Evolutionary conservation across 2,888 invertebrate genomes (phyloP).

Genomic region (Patella ulyssiponensis): DNA sequence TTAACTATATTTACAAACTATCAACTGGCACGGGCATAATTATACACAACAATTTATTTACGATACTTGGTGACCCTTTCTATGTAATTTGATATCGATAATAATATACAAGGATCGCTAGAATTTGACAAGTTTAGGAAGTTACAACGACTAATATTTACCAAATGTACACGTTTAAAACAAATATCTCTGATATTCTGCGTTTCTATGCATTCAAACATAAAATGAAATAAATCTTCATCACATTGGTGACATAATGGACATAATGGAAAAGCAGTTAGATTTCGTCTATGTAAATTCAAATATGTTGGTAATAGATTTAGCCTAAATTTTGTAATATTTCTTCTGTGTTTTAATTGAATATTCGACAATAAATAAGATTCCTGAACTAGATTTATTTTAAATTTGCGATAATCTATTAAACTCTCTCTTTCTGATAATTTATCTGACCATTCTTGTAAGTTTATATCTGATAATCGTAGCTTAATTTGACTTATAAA

Average conservation of each 20-base stretch:
- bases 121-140: too few species aligned
- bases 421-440: background rate
- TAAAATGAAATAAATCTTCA: background rate
- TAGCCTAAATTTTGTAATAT: background rate
- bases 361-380: slow-evolving; percentile 1
- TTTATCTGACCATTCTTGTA: background rate
- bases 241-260: background rate
- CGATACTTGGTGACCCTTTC: too few species aligned
- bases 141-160: too few species aligned
- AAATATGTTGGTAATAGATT: background rate
- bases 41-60: too few species aligned
- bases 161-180: too few species aligned
- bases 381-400: background rate
- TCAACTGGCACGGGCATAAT: too few species aligned
- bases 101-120: too few species aligned
- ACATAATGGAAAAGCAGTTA: background rate
- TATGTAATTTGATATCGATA: too few species aligned
- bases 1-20: too few species aligned
- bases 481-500: too few species aligned
- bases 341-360: background rate
- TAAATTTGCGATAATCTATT: background rate
- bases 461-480: background rate
- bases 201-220: background rate
- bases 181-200: background rate
- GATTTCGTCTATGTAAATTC: background rate